A percentile compares a stretch with the other conserved stretches of the same genome.
Evolutionary conservation across 2,113 vertebrate genomes (phyloP).

Genomic region (Sturnira hondurensis): DNA sequence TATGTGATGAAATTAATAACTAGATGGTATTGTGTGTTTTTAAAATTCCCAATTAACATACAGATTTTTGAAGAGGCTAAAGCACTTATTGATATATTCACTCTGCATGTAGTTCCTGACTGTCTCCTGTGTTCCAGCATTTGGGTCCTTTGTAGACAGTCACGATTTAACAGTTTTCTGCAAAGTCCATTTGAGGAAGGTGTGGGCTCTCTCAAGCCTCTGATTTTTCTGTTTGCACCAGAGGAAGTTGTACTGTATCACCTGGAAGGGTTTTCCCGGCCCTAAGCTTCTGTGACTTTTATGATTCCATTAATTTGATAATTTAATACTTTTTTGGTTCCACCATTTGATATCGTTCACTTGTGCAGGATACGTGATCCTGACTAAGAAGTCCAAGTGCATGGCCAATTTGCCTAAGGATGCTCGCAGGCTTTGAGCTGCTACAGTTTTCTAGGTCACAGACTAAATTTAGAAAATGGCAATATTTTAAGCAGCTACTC

Average conservation of each 20-base stretch:
- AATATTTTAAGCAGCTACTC: constrained; percentile 28
- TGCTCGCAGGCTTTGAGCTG: not conserved
- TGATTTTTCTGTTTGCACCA: not conserved
- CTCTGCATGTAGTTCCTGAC: not conserved
- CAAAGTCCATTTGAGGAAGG: not conserved
- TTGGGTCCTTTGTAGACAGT: not conserved
- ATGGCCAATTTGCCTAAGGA: not conserved
- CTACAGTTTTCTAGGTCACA: constrained; percentile 43
- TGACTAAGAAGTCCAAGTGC: not conserved
- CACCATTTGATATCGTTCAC: not conserved
- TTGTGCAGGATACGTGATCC: not conserved
- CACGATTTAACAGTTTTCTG: not conserved
- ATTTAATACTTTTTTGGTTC: not conserved
- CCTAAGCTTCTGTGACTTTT: not conserved
- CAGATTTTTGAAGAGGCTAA: not conserved
- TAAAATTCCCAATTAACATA: not conserved
- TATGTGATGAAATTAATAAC: not conserved
- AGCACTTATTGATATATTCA: not conserved
- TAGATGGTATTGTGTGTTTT: not conserved
- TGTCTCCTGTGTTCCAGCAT: not conserved
- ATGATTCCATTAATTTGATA: not conserved
- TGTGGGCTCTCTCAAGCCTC: not conserved
- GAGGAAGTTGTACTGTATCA: not conserved
- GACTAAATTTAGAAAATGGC: constrained; percentile 43
- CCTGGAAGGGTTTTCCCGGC: not conserved